Conservation (phyloP, 2,888 invertebrate genomes). For the Plagiodera versicolora region DNA sequence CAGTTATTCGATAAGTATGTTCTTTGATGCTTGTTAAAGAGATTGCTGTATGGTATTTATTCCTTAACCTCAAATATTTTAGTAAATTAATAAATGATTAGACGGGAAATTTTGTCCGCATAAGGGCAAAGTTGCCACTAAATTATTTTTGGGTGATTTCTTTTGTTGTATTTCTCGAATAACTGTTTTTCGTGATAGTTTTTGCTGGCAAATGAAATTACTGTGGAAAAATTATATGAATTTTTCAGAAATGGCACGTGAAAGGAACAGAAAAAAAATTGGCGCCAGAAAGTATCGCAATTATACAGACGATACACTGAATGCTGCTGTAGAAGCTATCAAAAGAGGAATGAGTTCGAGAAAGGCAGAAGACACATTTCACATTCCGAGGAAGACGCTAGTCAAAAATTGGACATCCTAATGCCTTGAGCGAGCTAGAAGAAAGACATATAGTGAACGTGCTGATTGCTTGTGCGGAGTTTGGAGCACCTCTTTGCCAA, state of each 20-base stretch:
- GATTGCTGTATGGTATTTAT: no score
- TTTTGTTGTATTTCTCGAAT: no score
- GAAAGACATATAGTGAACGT: constrained; percentile 14
- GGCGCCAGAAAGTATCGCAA: background rate
- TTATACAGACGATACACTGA: background rate
- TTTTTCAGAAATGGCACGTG: background rate
- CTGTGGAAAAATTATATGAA: background rate
- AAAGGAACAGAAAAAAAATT: background rate
- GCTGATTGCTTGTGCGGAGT: constrained; percentile 11
- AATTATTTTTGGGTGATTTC: no score
- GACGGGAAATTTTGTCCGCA: no score
- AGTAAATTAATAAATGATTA: no score
- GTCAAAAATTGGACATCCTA: constrained; percentile 7
- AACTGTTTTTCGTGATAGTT: background rate
- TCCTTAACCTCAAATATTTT: no score
- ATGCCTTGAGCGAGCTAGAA: constrained; percentile 16
- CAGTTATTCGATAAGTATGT: no score
- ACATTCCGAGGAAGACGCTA: background rate
- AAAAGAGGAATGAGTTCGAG: background rate
- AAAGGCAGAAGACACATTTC: background rate
- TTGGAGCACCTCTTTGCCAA: constrained; percentile 2
- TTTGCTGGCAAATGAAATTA: background rate
- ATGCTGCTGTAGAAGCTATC: background rate
- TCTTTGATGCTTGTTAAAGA: no score
- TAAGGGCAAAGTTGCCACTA: no score